These are phyloP conservation scores for Coenonympha glycerion DNA, from an alignment of 2,888 invertebrate genomes.

Conservation along the genomic window DNA sequence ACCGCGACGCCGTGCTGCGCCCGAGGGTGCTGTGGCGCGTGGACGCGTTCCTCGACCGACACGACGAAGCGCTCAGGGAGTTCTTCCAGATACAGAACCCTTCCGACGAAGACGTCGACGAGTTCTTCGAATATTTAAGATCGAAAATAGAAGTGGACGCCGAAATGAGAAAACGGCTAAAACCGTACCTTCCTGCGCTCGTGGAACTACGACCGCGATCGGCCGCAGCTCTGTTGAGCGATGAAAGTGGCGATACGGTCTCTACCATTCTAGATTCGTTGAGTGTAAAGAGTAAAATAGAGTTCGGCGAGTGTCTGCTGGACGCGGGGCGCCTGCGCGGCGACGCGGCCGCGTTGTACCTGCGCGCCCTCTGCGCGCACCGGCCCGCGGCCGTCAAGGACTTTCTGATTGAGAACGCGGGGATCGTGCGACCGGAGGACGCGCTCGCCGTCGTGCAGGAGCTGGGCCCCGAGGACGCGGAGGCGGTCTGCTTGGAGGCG, in stretches of 20 bases:
- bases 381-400: conserved; percentile 43
- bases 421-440: conserved; percentile 59
- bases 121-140: conserved; percentile 55
- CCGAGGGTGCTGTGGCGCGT: conserved; percentile 55
- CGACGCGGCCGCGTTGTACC: conserved; percentile 46
- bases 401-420: conserved; percentile 49
- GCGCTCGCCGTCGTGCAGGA: conserved; percentile 51
- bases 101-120: conserved; percentile 50
- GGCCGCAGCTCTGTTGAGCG: conserved; percentile 48
- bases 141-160: conserved; percentile 37
- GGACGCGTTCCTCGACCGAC: conserved; percentile 39
- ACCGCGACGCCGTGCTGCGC: conserved; percentile 34
- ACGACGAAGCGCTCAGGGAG: conserved; percentile 40
- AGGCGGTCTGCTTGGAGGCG: conserved; percentile 59
- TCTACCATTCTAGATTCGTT: conserved; percentile 34
- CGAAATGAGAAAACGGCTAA: conserved; percentile 31
- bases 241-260: conserved; percentile 37
- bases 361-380: conserved; percentile 47
- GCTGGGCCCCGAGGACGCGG: conserved; percentile 48
- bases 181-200: conserved; percentile 39
- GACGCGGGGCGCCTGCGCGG: conserved; percentile 46
- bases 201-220: conserved; percentile 49
- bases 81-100: conserved; percentile 51
- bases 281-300: conserved; percentile 36
- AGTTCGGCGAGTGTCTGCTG: conserved; percentile 46